Evolutionary conservation across 2,797 vertebrate genomes (phyloP).

Genomic region (Australoheros facetus): DNA sequence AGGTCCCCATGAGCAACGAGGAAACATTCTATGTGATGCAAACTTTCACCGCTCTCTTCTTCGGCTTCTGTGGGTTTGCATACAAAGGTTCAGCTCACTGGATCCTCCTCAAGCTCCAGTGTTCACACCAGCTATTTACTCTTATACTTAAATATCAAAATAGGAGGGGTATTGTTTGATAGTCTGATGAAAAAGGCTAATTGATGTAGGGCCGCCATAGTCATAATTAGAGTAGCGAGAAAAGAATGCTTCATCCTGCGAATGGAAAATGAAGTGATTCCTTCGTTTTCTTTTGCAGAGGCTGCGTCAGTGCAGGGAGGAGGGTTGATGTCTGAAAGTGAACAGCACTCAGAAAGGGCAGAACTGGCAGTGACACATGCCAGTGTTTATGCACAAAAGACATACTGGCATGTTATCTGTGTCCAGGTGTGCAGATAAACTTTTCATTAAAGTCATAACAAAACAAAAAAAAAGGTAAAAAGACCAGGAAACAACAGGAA

Average conservation of each 20-base stretch:
- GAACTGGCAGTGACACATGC: slow-evolving; percentile 38
- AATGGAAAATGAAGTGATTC: slow-evolving; percentile 15
- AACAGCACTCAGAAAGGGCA: slow-evolving; percentile 25
- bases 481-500: neutral
- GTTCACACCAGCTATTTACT: slow-evolving; percentile 21
- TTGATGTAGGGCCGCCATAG: neutral
- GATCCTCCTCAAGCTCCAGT: slow-evolving; percentile 1
- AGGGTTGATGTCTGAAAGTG: slow-evolving; percentile 36
- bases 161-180: neutral
- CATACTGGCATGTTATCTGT: slow-evolving; percentile 51
- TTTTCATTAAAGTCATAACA: slow-evolving; percentile 50
- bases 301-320: slow-evolving; percentile 9
- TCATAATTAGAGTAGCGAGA: neutral
- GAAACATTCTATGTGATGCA: neutral
- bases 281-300: slow-evolving; percentile 14
- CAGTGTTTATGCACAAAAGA: slow-evolving; percentile 61
- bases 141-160: neutral
- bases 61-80: neutral
- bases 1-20: neutral
- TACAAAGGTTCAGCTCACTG: slow-evolving; percentile 12
- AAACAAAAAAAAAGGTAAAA: neutral
- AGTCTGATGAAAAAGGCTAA: neutral
- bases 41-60: neutral
- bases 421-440: slow-evolving; percentile 47
- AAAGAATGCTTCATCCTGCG: neutral